These are phyloP conservation scores for Tiphia femorata DNA, from an alignment of 2,888 invertebrate species.

Conservation along the genomic window DNA sequence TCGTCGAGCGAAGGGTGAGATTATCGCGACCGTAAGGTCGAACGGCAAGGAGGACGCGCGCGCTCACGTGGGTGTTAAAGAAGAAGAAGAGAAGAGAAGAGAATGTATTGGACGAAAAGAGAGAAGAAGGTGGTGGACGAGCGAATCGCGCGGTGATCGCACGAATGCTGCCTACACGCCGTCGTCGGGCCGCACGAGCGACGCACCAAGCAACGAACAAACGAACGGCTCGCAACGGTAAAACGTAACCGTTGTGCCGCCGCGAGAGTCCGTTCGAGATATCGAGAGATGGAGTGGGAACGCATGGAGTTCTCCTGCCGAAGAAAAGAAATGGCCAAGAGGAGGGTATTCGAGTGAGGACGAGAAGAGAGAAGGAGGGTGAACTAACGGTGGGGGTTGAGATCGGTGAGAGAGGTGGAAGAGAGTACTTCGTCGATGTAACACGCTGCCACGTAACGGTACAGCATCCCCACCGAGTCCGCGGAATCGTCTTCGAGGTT, in stretches of 20 bases:
- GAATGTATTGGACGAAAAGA: neutral
- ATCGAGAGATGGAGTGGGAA: conserved; percentile 18
- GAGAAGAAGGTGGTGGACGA: neutral
- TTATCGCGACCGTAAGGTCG: neutral
- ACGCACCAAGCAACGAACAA: conserved; percentile 37
- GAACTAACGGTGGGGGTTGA: conserved; percentile 5
- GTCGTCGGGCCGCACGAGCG: conserved; percentile 37
- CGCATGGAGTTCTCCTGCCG: neutral
- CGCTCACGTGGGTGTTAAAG: too few species aligned
- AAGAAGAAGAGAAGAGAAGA: too few species aligned
- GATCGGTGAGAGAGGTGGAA: conserved; percentile 11
- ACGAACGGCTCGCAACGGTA: conserved; percentile 61
- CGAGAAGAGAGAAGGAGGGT: too few species aligned
- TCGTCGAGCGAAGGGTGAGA: too few species aligned
- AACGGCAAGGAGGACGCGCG: neutral
- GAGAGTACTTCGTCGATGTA: conserved; percentile 47
- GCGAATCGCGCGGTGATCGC: too few species aligned
- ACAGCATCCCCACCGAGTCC: conserved; percentile 50
- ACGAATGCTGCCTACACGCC: too few species aligned
- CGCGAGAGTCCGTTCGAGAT: conserved; percentile 37
- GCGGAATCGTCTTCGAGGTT: conserved; percentile 45
- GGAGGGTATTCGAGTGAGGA: too few species aligned
- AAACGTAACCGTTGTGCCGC: conserved; percentile 56
- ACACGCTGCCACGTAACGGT: conserved; percentile 64
- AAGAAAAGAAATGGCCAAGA: too few species aligned